Base-by-base conservation (phyloP, 1,140 invertebrate genomes). In the Cephus cinctus region DNA sequence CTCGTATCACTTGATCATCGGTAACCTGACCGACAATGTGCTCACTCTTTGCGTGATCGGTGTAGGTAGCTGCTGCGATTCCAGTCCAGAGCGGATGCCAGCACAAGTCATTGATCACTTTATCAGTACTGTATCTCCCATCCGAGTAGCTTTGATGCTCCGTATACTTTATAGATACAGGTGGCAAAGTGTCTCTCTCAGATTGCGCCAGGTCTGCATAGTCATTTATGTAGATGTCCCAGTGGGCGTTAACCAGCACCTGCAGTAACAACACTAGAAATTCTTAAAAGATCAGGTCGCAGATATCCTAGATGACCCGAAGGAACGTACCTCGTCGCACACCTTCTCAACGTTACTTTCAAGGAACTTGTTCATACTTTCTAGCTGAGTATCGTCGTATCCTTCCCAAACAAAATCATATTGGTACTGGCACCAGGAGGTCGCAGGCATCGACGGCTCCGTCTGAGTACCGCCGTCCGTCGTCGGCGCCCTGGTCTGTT, bases 11-110 rank as follows among this genome's bases (percentile, higher is more conserved):
- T 53, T 43, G 19, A 46, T 57, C 8, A 30, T 48, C n/a, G 22
- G 41, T n/a, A 49, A 50, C 52, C 14, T 59, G 57, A 23, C 59
- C 61, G n/a, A 52, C 25, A 12, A 69, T 40, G 48, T 54, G 40
- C 18, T 71, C 61, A 35, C 56, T 49, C 50, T 72, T 69, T n/a
- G 45, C 52, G 16, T 66, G 67, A 54, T 81, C 73, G 3, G 82
- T 73, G 58, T 89, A 89, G 31, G 82, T 77, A 15, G 83, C 78
- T 0, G 81, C 83, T 2, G 84, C 74, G 5, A 86, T 76, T 1
- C 86, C 86, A 2, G 82, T 80, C 73, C 81, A 80, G 56, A 81
- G 78, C 1, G 83, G 84, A 75, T 89, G 86, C 84, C 87, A 90
- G 34, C 76, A 75, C 5, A 80, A 74, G 54, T 79, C 76, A n/a